Base-by-base conservation (phyloP, 1,140 invertebrate species). In the Adelges cooleyi region DNA sequence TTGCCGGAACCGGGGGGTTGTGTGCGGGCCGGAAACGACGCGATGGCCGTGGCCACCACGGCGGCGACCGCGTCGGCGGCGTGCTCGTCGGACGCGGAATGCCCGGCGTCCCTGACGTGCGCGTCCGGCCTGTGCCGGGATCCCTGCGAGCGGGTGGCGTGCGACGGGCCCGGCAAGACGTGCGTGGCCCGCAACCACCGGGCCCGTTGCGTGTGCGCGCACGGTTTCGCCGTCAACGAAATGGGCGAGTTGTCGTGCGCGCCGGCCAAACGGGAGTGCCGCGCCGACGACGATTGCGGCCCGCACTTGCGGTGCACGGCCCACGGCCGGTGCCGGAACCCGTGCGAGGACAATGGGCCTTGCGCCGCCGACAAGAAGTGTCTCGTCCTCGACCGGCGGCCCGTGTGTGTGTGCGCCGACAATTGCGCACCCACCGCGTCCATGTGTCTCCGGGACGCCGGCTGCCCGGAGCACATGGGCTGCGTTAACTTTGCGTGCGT, bases 401-500 rank as follows among this genome's bases (percentile, higher is more conserved):
- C 88, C 3, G 80, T 90, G 65, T 93, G 90, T 74, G 83, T 91
- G 71, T 94, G 91, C 76, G 82, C 85, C 69, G 82, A 88, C 73
- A 88, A 91, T 75, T 93, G 90, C 77, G 84, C 84, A 72, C 86
- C 89, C 48, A 84, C 86, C 40, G 80, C 90, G 68, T 89, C 87
- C 53, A 92, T 93, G 74, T 94, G 90, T 74, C 80, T 92, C 69
- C 84, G 86, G 75, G 89, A 94, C 76, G 85, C 81, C 72, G 91
- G 91, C 67, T 95, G 92, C 75, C 87, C 89, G 59, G 77, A 83
- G 59, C 82, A 88, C 71, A 79, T 87, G 73, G 86, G 89, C 67
- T 95, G 92, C 77, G 82, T 85, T 74, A 88, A 89, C 75, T 91
- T 86, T 76, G 84, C 89, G 78, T 94, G 92, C 76, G 82, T 89